Evolutionary conservation across 2,797 vertebrate genomes (phyloP), one percentile per base, ranked within the genome.

Genomic region (Lacerta viridis): DNA sequence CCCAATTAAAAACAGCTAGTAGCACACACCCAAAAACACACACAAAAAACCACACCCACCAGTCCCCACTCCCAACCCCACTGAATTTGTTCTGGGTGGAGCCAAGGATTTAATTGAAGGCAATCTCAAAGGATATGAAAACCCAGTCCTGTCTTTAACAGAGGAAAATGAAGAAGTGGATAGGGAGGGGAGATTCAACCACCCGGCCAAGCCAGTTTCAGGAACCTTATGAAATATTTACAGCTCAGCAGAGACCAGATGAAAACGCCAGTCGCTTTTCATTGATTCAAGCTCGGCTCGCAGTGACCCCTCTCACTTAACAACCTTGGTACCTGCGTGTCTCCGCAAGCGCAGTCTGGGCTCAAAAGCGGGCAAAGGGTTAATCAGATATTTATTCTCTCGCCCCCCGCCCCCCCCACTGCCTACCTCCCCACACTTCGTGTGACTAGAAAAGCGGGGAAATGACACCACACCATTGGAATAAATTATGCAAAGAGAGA

Each of bases 201-300:
- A 80, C 84, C 39, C 68, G 69, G 88, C 88, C 86, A 74, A 95
- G 93, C 75, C 80, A 72, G 68, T 88, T 93, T 88, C 94, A 94
- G 92, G 85, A 93, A 90, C 94, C 91, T 91, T 87, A 96, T 95
- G 93, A 95, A 96, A 95, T 94, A 96, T 95, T 95, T 94, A 95
- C 92, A 66, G 55, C 92, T 89, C 68, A 33, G 86, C 83, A 75
- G 87, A 92, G 93, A 90, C 94, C 93, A 93, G 90, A 93, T 71
- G 90, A 75, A 90, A 36, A 89, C 68, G 68, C 81, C 90, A 91
- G 90, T 83, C 90, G 90, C 94, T 93, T 89, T 91, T 94, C 92
- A 93, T 91, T 85, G 91, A 94, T 94, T 93, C 84, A 59, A 92
- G 93, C 78, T 86, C 89, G 89, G 90, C 91, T 88, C 89, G 87